phyloP scores from a whole-genome alignment of 1,140 invertebrate genomes.

The Elysia chlorotica region DNA sequence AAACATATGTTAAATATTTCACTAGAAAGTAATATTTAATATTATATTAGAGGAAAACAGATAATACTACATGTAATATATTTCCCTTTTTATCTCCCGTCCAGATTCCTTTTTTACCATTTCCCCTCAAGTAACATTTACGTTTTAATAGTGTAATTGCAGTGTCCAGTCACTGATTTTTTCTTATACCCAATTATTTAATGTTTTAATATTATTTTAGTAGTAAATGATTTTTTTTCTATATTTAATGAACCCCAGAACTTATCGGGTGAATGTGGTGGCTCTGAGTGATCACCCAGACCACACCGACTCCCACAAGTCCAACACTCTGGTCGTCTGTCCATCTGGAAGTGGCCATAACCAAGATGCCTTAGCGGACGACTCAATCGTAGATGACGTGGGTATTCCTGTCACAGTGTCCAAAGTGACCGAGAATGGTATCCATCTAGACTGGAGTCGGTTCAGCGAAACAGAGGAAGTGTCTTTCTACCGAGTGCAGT shows the following conservation, averaged over 20 bases:
- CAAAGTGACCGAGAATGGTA: constrained; percentile 50
- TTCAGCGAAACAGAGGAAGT: constrained; percentile 53
- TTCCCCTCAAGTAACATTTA: no score
- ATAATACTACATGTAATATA: no score
- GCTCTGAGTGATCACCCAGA: constrained; percentile 50
- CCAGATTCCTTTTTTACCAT: no score
- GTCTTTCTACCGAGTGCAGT: constrained; percentile 56
- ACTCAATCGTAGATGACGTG: constrained; percentile 37
- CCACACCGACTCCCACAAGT: constrained; percentile 55
- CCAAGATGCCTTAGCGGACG: constrained; percentile 34
- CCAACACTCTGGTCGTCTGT: constrained; percentile 52
- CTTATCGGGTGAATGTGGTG: constrained; percentile 57
- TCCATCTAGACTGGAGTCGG: constrained; percentile 57
- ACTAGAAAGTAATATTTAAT: no score
- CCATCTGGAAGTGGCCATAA: constrained; percentile 38
- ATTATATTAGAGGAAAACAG: no score
- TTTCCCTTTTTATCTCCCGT: no score
- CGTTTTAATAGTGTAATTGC: neutral
- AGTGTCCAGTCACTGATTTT: no score
- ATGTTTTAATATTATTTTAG: no score
- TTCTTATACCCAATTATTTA: no score
- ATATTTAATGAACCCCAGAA: constrained; percentile 35
- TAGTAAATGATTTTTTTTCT: no score
- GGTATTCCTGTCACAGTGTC: constrained; percentile 55
- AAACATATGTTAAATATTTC: no score